Evolutionary conservation across 2,888 invertebrate species (phyloP).

Genomic region (Heliconius sara): DNA sequence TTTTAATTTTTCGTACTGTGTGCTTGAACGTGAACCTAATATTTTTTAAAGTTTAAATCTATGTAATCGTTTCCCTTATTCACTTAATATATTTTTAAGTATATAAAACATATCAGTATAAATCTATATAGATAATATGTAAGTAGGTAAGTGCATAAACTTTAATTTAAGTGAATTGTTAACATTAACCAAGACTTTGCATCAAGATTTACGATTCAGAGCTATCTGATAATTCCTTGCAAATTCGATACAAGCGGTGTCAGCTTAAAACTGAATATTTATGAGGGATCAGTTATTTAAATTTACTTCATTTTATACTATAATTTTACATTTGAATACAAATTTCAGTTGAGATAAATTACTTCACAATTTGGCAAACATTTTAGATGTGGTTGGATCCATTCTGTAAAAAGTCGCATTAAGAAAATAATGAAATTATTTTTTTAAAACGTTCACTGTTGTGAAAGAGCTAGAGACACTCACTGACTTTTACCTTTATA

Average conservation of each 20-base stretch:
- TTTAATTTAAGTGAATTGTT: not conserved
- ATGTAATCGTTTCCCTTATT: too few relatives aligned
- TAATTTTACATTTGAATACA: constrained; percentile 21
- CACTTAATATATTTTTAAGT: too few relatives aligned
- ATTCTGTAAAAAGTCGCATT: not conserved
- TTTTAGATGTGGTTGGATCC: not conserved
- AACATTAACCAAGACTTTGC: constrained; percentile 43
- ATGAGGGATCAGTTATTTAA: constrained; percentile 55
- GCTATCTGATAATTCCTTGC: constrained; percentile 70
- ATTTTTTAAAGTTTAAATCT: too few relatives aligned
- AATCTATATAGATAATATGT: not conserved
- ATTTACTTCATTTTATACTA: constrained; percentile 24
- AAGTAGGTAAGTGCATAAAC: not conserved
- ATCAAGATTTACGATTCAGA: constrained; percentile 65
- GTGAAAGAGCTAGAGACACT: not conserved
- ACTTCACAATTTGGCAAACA: constrained; percentile 9
- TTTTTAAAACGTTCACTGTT: not conserved
- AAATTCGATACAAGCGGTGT: constrained; percentile 71
- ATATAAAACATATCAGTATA: too few relatives aligned
- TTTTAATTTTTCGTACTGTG: too few relatives aligned
- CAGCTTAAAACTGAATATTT: constrained; percentile 72
- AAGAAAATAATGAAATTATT: constrained; percentile 2
- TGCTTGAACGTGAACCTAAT: too few relatives aligned
- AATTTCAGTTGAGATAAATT: constrained; percentile 20
- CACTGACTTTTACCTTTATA: constrained; percentile 10